These are phyloP conservation scores for Stomatorhinus walkeri DNA, from an alignment of 2,797 vertebrate species.

Conservation along the genomic window DNA sequence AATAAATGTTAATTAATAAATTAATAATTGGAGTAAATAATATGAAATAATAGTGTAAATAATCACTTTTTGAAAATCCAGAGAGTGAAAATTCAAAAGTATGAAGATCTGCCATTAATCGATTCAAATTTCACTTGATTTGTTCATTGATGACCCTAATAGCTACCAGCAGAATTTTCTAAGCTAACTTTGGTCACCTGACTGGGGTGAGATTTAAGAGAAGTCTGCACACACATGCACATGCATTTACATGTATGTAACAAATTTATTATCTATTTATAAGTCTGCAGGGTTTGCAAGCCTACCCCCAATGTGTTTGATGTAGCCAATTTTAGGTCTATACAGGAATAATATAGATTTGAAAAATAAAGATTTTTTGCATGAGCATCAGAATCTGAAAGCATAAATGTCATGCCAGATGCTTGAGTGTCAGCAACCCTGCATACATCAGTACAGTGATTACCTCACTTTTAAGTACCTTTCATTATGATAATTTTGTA, in stretches of 20 bases:
- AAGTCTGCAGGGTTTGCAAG: neutral
- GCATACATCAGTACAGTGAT: neutral
- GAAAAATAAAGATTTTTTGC: neutral
- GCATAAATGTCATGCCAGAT: neutral
- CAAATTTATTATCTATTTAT: neutral
- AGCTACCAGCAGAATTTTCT: neutral
- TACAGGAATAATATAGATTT: neutral
- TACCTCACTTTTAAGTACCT: neutral
- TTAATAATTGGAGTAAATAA: neutral
- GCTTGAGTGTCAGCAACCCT: neutral
- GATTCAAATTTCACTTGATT: neutral
- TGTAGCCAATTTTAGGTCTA: neutral
- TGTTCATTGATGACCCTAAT: neutral
- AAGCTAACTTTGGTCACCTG: neutral
- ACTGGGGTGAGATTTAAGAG: neutral
- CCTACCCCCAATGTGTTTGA: neutral
- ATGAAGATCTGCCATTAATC: neutral
- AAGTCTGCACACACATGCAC: neutral
- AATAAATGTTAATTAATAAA: neutral
- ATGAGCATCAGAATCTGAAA: neutral
- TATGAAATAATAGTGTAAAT: neutral
- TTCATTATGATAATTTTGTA: neutral
- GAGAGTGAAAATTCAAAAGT: neutral
- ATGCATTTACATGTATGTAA: neutral
- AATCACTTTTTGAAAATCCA: neutral